Evolutionary conservation across 2,888 invertebrate genomes (phyloP).

Genomic region (Trachelus iudaicus): DNA sequence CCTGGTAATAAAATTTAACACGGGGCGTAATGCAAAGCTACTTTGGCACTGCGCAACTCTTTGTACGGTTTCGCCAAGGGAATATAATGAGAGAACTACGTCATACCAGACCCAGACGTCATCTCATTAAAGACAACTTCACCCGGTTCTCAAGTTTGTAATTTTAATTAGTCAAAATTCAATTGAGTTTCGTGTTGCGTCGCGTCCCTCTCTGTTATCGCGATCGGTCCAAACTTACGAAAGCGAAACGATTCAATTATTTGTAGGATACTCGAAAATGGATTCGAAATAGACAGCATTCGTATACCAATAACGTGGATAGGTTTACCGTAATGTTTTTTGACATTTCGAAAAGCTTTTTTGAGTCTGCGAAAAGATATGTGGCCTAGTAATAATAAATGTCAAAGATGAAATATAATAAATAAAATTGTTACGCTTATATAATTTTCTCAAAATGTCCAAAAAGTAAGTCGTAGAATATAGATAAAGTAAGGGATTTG

Average conservation of each 20-base stretch:
- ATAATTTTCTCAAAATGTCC: background rate
- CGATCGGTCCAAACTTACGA: background rate
- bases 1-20: conserved; percentile 29
- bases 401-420: background rate
- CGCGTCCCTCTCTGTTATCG: background rate
- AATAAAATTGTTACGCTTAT: background rate
- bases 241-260: background rate
- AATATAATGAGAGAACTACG: conserved; percentile 42
- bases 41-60: conserved; percentile 18
- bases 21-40: conserved; percentile 18
- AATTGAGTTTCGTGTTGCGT: background rate
- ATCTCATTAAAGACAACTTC: conserved; percentile 49
- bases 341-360: no score
- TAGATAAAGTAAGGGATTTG: background rate
- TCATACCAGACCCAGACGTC: conserved; percentile 34
- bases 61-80: conserved; percentile 22
- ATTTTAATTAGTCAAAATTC: conserved; percentile 51
- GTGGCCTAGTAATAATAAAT: background rate
- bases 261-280: background rate
- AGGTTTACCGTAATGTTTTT: no score
- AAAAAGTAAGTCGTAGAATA: background rate
- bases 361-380: background rate
- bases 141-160: conserved; percentile 47
- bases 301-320: no score
- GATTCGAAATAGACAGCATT: background rate